Base-by-base conservation (phyloP, 2,113 vertebrate genomes). In the Pholis gunnellus region DNA sequence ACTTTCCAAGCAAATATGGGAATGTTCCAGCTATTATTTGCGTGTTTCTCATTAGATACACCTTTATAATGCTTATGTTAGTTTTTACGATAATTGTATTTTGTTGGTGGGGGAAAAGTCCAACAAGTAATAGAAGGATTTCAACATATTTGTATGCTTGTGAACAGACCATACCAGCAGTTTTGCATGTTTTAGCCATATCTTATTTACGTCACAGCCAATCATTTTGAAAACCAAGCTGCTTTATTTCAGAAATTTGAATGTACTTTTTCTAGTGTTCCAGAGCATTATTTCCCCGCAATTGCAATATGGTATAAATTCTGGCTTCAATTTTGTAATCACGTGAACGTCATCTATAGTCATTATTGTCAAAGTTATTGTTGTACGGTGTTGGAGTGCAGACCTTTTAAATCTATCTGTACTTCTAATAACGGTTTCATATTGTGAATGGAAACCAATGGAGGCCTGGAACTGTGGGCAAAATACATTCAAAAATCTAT, bases 401-500 rank as follows among this genome's bases (percentile, higher is more conserved):
- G 34, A 78, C 13, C 15, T 76, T 40, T 42, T 1, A 18, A n/a
- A 52, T 40, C 8, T 2, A 2, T n/a, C 56, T 69, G 18, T 17
- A 22, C 22, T 15, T n/a, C 22, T 14, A 42, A 7, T 13, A 22
- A 17, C 6, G 0, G 5, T 60, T 69, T 63, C 34, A 63, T n/a
- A 54, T 31, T 27, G 22, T 25, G 25, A 1, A 42, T 25, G 13
- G 27, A 75, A 42, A 34, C 9, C n/a, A 68, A 7, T 29, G 29
- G 42, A 18, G 6, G 10, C 63, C n/a, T 65, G 34, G 15, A 72
- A 59, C 31, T 68, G 40, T 42, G 18, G 10, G 42, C 57, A 17
- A 57, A 72, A 15, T 67, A 74, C 60, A 57, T 69, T 14, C 3
- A 78, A 34, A 59, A 4, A 65, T 59, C 27, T 46, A 38, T 52